These are phyloP conservation scores for Amphiura filiformis DNA, from an alignment of 35 echinoderm and acorn worm species.

Conservation along the genomic window DNA sequence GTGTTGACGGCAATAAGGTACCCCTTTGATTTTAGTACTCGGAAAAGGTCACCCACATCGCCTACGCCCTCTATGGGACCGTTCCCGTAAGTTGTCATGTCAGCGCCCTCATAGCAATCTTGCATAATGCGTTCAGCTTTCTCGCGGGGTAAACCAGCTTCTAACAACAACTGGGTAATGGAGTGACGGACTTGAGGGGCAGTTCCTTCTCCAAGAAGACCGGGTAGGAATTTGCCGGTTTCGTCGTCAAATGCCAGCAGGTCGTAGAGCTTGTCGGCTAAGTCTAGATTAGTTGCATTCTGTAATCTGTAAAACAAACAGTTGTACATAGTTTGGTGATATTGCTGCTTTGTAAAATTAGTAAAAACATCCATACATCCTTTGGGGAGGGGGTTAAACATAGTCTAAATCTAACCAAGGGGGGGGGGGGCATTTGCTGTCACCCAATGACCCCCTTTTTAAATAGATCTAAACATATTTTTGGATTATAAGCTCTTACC, in stretches of 20 bases:
- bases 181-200: conserved; percentile 7
- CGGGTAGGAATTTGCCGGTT: conserved; percentile 21
- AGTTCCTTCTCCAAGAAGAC: conserved; percentile 37
- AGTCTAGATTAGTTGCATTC: not conserved
- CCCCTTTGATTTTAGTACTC: conserved; percentile 17
- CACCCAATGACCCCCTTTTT: no score
- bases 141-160: not conserved
- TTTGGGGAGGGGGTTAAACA: no score
- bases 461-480: no score
- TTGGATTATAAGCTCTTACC: no score
- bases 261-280: not conserved
- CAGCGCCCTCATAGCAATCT: conserved; percentile 3
- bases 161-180: not conserved
- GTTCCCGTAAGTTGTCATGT: not conserved
- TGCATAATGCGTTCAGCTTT: not conserved
- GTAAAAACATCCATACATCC: no score
- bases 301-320: not conserved
- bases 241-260: conserved; percentile 1
- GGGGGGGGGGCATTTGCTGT: no score
- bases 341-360: no score
- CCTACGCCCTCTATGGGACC: conserved; percentile 4
- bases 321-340: no score
- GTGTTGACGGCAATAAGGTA: conserved; percentile 68
- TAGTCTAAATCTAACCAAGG: no score
- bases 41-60: conserved; percentile 26